Evolutionary conservation across 2,888 invertebrate species (phyloP).

Genomic region (Pristionchus maxplancki): DNA sequence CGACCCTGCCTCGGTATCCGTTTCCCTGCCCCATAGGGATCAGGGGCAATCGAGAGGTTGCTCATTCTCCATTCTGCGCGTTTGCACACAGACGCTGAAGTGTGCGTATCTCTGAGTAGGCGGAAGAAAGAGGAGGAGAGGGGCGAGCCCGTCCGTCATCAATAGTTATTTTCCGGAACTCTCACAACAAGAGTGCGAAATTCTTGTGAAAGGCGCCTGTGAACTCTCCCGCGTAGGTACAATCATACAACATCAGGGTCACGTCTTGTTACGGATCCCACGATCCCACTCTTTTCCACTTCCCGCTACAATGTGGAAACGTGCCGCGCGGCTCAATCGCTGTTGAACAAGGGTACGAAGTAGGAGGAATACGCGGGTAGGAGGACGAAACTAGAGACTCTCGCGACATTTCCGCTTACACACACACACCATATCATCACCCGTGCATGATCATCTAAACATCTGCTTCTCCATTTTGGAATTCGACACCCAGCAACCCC

Average conservation of each 20-base stretch:
- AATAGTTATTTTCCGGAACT: neutral
- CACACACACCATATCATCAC: neutral
- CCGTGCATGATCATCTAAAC: neutral
- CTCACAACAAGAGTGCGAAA: conserved; percentile 4
- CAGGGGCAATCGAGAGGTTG: neutral
- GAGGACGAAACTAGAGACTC: conserved; percentile 21
- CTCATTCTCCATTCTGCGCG: neutral
- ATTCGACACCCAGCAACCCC: neutral
- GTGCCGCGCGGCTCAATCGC: too few species aligned
- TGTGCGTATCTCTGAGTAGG: neutral
- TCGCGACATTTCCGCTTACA: neutral
- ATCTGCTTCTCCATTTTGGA: neutral
- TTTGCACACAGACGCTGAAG: neutral
- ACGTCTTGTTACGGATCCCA: neutral
- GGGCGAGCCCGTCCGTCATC: neutral
- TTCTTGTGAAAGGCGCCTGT: neutral
- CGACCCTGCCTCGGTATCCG: neutral
- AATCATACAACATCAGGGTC: neutral
- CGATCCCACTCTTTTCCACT: neutral
- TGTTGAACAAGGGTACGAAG: too few species aligned
- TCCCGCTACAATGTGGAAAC: neutral
- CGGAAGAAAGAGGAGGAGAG: neutral
- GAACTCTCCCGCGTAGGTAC: conserved; percentile 8
- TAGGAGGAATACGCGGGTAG: neutral
- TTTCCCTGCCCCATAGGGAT: neutral